phyloP scores from a whole-genome alignment of 2,113 vertebrate species.

The Tor tambroides region DNA sequence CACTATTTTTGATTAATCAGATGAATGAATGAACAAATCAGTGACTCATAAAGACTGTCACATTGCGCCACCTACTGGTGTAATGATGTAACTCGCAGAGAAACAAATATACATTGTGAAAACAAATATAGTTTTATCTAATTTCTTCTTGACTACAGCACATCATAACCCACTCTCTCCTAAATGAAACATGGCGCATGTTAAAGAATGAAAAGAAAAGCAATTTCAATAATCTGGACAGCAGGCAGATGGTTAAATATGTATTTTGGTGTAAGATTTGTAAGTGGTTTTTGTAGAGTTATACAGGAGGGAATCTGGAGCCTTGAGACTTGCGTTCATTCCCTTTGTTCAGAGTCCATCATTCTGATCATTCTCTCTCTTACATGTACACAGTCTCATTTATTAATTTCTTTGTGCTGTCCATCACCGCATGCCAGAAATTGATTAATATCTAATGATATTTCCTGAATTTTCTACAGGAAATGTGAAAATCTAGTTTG shows the following conservation, averaged over 20 bases:
- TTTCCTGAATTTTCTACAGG: neutral
- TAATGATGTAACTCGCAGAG: neutral
- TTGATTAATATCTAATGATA: constrained; percentile 25
- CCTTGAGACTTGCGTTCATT: neutral
- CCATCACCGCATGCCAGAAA: neutral
- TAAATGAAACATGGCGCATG: neutral
- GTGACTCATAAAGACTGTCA: neutral
- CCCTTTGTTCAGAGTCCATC: neutral
- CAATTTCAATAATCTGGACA: neutral
- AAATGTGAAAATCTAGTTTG: neutral
- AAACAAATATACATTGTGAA: neutral
- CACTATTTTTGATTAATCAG: too few relatives aligned
- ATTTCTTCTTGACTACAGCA: too few relatives aligned
- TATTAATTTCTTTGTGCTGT: neutral
- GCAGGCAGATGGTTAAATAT: neutral
- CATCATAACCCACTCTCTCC: too few relatives aligned
- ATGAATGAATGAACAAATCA: neutral
- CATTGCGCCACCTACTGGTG: neutral
- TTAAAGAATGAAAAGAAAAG: neutral
- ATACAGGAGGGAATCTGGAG: neutral
- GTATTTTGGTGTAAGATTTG: neutral
- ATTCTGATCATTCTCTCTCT: neutral
- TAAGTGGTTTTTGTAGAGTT: neutral
- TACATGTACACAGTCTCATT: neutral
- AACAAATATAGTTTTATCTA: neutral